Evolutionary conservation across 1,140 invertebrate species (phyloP), one percentile per base, ranked within the genome.

Genomic region (Papilio machaon): DNA sequence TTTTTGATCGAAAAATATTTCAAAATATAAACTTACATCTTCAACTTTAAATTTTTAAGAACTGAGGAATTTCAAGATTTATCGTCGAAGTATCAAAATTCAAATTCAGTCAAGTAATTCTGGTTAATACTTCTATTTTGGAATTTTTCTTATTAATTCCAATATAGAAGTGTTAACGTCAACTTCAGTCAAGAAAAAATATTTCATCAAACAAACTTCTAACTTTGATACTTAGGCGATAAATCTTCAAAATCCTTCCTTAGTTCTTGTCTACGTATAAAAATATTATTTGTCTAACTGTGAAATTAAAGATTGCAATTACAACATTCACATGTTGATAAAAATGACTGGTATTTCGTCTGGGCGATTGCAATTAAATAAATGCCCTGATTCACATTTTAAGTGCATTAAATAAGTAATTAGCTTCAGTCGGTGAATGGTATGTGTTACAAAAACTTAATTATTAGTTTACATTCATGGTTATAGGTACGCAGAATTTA

Each of bases 351-450:
- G 19, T 30, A 2, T 64, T 58, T n/a, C 60, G 11, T 13, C 23
- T 35, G 60, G 60, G 6, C 23, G 23, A 64, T 64, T 64, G 60
- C 60, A 64, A 64, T 30, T 30, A 64, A 64, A 2, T 64, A 23
- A 64, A 30, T 64, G 60, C 60, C 19, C 60, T 64, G 23, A 64
- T 64, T 64, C 60, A 64, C 60, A 64, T 64, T 30, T 64, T 64
- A 64, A 64, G 9, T 64, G 60, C 19, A 64, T 64, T 30, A 35
- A 35, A 64, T 23, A 64, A 23, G 23, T 58, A 58, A 30, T 30
- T 5, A 2, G 60, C 23, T 30, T 64, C 23, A 30, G 19, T 30
- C 23, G 30, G 60, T 64, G 60, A 64, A 30, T 64, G 19, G 19
- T 30, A 11, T 64, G 3, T 30, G 23, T 64, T 64, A 30, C 60